Evolutionary conservation across 2,797 vertebrate species (phyloP), one percentile per base, ranked within the genome.

Genomic region (Garrulus glandarius): DNA sequence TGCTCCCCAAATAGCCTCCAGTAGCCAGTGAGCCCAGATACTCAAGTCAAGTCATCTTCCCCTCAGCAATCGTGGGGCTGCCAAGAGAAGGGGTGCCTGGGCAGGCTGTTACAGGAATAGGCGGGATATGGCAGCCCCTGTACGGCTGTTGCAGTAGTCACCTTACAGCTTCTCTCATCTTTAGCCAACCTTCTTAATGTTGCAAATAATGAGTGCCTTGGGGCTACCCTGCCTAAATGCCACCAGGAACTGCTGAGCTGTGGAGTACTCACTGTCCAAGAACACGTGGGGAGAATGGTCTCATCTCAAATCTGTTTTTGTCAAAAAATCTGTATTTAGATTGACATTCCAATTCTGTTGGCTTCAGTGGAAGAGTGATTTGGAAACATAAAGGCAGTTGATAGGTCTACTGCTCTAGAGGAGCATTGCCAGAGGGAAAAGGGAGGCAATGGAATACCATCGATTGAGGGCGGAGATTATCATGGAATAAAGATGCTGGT

Each of bases 271-370:
- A 15, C 26, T 84, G 18, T 50, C 34, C 30, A 61, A 57, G 53
- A 86, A 24, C 24, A n/a, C 0, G 0, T 12, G 10, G 7, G 15
- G 47, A 72, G 34, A 80, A 57, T 2, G 4, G 16, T 39, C 9
- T 83, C n/a, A n/a, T 29, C 13, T 77, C 44, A 60, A 23, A 46
- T 39, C 13, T 34, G 5, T 75, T 87, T 92, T 71, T 18, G 44
- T 43, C 77, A 24, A 70, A 76, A 83, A 57, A 34, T 30, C 21
- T 39, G 21, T 50, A 27, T 57, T 39, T 44, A 37, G 18, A n/a
- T 83, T 18, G 9, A 21, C 32, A 49, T 60, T 85, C 9, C n/a
- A 75, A 16, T 30, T 56, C 23, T 74, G 13, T 74, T 74, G 15
- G 4, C 16, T 74, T 24, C 22, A n/a, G 24, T 32, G 24, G 55